Conservation (phyloP, 2,113 vertebrate species). For the Chlorodrepanis virens region DNA sequence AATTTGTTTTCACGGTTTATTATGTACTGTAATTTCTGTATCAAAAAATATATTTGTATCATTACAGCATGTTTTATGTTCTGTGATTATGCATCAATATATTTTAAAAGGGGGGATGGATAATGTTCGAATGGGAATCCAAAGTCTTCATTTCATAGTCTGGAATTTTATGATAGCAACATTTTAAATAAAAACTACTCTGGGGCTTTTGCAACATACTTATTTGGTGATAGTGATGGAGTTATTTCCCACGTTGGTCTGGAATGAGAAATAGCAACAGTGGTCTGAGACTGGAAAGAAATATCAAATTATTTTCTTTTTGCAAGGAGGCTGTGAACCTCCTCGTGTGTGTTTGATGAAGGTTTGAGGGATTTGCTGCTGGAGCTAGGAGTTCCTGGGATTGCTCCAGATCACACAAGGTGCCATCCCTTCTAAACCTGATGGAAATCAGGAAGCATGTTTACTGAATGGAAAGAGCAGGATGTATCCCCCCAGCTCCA, state of each 20-base stretch:
- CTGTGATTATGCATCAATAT: conserved; percentile 52
- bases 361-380: not conserved
- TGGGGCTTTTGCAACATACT: conserved; percentile 57
- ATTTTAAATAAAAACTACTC: conserved; percentile 62
- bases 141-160: conserved; percentile 35
- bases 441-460: not conserved
- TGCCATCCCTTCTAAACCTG: rapidly evolving
- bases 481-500: not conserved
- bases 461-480: not conserved
- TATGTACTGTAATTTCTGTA: conserved; percentile 66
- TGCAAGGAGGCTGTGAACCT: not conserved
- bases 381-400: not conserved
- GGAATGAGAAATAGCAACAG: not conserved
- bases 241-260: not conserved
- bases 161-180: conserved; percentile 58
- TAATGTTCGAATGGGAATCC: not conserved
- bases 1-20: conserved; percentile 55
- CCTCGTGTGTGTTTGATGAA: not conserved
- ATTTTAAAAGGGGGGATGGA: not conserved
- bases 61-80: conserved; percentile 70
- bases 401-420: not conserved
- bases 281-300: not conserved
- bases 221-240: not conserved
- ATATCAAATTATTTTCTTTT: not conserved
- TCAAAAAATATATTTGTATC: conserved; percentile 69